Conservation (phyloP, 2,888 invertebrate genomes). For the Mimumesa dahlbomi region DNA sequence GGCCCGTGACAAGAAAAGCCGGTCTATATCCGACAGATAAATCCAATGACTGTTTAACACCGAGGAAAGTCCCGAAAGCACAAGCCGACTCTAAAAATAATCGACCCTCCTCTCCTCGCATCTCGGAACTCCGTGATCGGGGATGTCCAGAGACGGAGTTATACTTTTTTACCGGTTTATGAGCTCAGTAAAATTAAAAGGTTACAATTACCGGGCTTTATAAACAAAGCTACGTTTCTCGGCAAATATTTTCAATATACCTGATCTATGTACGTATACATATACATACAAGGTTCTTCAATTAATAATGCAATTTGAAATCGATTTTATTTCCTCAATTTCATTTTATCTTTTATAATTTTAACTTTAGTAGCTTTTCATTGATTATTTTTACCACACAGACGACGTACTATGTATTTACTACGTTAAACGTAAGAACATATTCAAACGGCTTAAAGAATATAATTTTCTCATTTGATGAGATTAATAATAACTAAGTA, state of each 20-base stretch:
- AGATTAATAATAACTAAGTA: no score
- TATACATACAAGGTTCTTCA: no score
- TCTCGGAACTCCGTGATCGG: constrained; percentile 21
- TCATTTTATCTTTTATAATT: no score
- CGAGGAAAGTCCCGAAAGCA: constrained; percentile 55
- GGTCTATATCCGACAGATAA: constrained; percentile 52
- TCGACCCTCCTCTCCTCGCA: constrained; percentile 34
- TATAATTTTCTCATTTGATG: no score
- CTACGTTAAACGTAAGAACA: no score
- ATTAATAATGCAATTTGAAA: not conserved
- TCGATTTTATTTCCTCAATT: no score
- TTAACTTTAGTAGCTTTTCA: no score
- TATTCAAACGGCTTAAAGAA: no score
- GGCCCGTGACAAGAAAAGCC: constrained; percentile 50
- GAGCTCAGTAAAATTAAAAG: not conserved
- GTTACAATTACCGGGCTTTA: not conserved
- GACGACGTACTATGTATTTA: no score
- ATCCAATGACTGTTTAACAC: constrained; percentile 53
- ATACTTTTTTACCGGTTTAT: constrained; percentile 9
- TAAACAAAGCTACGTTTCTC: not conserved
- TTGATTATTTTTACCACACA: no score
- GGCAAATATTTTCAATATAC: not conserved
- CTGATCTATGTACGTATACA: no score
- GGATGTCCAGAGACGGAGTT: constrained; percentile 5
- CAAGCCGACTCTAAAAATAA: constrained; percentile 61